A percentile compares a stretch with the other conserved stretches of the same genome.
Conservation (phyloP, 2,888 invertebrate species). For the Epistrophe grossulariae region DNA sequence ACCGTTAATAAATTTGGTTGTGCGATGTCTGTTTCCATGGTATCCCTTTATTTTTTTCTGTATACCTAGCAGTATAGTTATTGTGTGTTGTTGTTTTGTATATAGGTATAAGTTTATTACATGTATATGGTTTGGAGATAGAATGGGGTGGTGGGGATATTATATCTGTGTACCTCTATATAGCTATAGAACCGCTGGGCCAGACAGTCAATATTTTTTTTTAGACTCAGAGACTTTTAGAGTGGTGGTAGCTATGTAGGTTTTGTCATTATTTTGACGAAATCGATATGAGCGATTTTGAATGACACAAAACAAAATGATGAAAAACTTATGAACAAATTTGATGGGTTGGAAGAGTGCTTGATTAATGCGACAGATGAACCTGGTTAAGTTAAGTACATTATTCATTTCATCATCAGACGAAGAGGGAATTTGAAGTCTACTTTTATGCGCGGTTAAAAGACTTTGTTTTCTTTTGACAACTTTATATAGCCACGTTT, state of each 20-base stretch:
- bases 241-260: not conserved
- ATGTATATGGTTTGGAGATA: not conserved
- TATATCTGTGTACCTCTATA: not conserved
- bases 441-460: not conserved
- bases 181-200: not conserved
- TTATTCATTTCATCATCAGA: not conserved
- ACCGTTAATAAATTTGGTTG: constrained; percentile 60
- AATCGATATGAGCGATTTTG: constrained; percentile 36
- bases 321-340: not conserved
- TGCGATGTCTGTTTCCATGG: constrained; percentile 73
- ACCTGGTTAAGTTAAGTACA: not conserved
- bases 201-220: constrained; percentile 25
- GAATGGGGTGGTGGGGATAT: not conserved
- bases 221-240: not conserved
- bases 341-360: not conserved
- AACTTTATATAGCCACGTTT: too few species aligned
- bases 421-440: not conserved
- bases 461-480: not conserved
- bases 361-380: constrained; percentile 9
- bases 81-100: not conserved
- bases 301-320: not conserved
- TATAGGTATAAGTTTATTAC: not conserved
- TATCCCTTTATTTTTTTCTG: constrained; percentile 35
- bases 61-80: not conserved
- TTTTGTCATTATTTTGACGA: constrained; percentile 16